Base-by-base conservation (phyloP, 2,113 vertebrate species). In the Nesoenas mayeri region DNA sequence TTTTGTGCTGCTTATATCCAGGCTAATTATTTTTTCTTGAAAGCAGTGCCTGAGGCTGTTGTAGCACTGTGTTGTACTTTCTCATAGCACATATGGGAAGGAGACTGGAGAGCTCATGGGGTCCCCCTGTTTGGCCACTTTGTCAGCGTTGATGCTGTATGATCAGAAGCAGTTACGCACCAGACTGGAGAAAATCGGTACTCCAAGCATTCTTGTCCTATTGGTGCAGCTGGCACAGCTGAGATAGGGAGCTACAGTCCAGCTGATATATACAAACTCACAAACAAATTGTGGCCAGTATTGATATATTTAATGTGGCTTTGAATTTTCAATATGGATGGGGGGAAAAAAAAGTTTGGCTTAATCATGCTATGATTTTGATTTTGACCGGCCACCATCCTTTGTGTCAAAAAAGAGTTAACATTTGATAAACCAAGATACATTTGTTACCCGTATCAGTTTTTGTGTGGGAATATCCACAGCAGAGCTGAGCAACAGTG, bases 121-220 rank as follows among this genome's bases (percentile, higher is more conserved):
- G 15, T 73, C 74, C 94, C 88, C 71, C 69, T 57, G 47, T 57
- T 92, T 78, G 47, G 34, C 81, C 56, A 65, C 58, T 56, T 67
- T 87, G 64, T 69, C 85, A 44, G 78, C 15, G 15, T 17, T 58
- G 32, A 56, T 95, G 61, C 64, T 96, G 70, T 72, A 48, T 67
- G 89, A 94, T 94, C 84, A 88, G 51, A 54, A 50, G 6, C 74
- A 73, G 48, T 94, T 94, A 91, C 38, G 29, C 57, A 79, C 85
- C 70, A 84, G 38, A 10, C 28, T 69, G 75, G 26, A 61, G 86
- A 34, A 86, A 51, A 88, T 74, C 11, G 81, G 32, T 48, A 65
- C 80, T 96, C 86, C 38, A 22, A 87, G 74, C 38, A 1, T 60
- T 66, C 48, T 83, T 1, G 1, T 74, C 81, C 29, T 42, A 44